Conservation (phyloP, 2,113 vertebrate species). For the Hypomesus transpacificus region DNA sequence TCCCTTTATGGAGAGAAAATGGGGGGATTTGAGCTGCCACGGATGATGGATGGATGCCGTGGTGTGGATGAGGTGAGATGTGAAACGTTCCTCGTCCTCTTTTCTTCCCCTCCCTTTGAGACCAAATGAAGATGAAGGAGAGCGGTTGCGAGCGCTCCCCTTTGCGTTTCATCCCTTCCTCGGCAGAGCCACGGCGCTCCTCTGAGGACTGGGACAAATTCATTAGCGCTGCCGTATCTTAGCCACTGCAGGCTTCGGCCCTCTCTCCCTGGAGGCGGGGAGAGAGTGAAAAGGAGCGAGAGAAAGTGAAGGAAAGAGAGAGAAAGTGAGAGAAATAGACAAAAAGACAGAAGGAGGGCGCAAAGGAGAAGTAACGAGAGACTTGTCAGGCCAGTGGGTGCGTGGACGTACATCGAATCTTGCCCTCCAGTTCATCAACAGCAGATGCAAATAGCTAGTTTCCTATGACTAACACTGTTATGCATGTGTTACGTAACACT, state of each 20-base stretch:
- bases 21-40: constrained; percentile 59
- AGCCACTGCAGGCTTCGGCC: constrained; percentile 52
- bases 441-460: no score
- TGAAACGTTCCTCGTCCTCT: constrained; percentile 53
- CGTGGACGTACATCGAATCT: no score
- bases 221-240: constrained; percentile 64
- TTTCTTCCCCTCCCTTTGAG: constrained; percentile 55
- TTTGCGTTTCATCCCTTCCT: constrained; percentile 54
- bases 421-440: no score
- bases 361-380: no score
- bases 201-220: constrained; percentile 64
- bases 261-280: constrained; percentile 35
- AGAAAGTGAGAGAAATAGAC: neutral
- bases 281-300: constrained; percentile 13
- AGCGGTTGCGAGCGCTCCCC: constrained; percentile 46
- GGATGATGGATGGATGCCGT: constrained; percentile 65
- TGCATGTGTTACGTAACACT: no score
- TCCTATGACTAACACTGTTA: no score
- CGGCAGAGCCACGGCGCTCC: constrained; percentile 50
- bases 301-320: neutral
- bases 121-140: constrained; percentile 71
- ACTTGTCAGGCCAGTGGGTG: no score
- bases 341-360: no score
- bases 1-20: constrained; percentile 43
- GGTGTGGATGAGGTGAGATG: constrained; percentile 70